These are phyloP conservation scores for Catocala fraxini DNA, from an alignment of 2,888 invertebrate species.

Conservation along the genomic window DNA sequence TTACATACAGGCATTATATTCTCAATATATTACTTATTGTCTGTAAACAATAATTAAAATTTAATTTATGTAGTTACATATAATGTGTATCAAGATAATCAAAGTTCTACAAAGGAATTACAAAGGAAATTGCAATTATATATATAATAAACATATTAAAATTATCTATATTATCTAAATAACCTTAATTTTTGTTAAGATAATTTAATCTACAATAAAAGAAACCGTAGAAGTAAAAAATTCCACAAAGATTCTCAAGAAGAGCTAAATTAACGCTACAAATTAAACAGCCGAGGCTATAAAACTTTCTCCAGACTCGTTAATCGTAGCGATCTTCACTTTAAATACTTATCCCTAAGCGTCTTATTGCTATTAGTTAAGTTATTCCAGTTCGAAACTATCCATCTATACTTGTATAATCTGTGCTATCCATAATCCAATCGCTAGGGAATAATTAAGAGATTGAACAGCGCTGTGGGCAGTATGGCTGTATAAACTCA, in stretches of 20 bases:
- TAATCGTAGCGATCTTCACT: slow-evolving; percentile 7
- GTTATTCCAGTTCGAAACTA: slow-evolving; percentile 44
- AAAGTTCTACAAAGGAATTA: no score
- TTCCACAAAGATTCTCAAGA: neutral
- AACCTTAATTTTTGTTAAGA: no score
- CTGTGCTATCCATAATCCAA: slow-evolving; percentile 51
- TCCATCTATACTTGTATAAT: slow-evolving; percentile 9
- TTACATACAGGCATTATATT: no score
- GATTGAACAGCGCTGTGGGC: slow-evolving; percentile 56
- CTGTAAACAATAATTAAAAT: no score
- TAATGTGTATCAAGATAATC: no score
- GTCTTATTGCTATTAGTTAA: slow-evolving; percentile 34
- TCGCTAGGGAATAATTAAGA: slow-evolving; percentile 63
- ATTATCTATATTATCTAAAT: no score
- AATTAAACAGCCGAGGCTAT: neutral
- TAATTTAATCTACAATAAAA: neutral
- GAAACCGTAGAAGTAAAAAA: neutral
- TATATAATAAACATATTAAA: no score
- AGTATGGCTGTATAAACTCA: slow-evolving; percentile 27
- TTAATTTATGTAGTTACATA: no score
- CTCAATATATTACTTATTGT: no score
- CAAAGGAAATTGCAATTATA: no score
- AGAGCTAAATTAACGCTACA: neutral
- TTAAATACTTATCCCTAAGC: slow-evolving; percentile 19
- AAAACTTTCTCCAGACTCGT: slow-evolving; percentile 1